These are phyloP conservation scores for Drosophila sucinea DNA, from an alignment of 1,140 invertebrate genomes.

Conservation along the genomic window DNA sequence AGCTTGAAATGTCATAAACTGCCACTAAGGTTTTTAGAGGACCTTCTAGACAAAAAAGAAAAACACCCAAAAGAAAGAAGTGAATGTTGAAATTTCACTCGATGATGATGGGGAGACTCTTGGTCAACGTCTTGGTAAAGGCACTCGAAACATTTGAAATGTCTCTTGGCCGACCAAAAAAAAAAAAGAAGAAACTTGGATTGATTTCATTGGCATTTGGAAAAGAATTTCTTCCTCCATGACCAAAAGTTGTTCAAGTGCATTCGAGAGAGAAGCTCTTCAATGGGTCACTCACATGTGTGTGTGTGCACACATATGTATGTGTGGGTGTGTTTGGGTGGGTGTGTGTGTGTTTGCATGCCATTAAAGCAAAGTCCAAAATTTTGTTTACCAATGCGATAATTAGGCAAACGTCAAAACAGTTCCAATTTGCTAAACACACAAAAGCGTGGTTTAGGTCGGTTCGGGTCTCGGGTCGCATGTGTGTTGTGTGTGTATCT, in stretches of 20 bases:
- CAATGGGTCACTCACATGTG: background rate
- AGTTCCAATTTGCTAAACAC: slow-evolving; percentile 61
- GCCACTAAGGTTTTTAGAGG: background rate
- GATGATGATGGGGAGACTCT: background rate
- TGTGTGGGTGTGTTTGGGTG: slow-evolving; percentile 37
- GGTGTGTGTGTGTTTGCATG: slow-evolving; percentile 47
- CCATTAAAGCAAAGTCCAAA: slow-evolving; percentile 58
- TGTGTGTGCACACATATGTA: slow-evolving; percentile 23
- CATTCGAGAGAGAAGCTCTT: slow-evolving; percentile 41
- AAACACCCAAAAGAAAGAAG: background rate
- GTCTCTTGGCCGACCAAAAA: slow-evolving; percentile 18
- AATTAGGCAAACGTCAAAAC: slow-evolving; percentile 62
- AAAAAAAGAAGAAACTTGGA: slow-evolving; percentile 7
- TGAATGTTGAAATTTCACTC: slow-evolving; percentile 10
- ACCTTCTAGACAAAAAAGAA: background rate
- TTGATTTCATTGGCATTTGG: slow-evolving; percentile 10
- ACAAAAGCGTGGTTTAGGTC: slow-evolving; percentile 29
- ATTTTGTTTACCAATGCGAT: slow-evolving; percentile 67
- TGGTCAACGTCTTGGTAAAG: slow-evolving; percentile 14
- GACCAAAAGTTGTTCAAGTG: slow-evolving; percentile 53
- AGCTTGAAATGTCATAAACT: slow-evolving; percentile 4
- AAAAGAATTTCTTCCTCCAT: slow-evolving; percentile 10
- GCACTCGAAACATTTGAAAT: slow-evolving; percentile 27
- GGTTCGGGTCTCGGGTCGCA: background rate
- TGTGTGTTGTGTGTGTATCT: slow-evolving; percentile 7